Base-by-base conservation (phyloP, 1,140 invertebrate genomes). In the Conus betulinus region DNA sequence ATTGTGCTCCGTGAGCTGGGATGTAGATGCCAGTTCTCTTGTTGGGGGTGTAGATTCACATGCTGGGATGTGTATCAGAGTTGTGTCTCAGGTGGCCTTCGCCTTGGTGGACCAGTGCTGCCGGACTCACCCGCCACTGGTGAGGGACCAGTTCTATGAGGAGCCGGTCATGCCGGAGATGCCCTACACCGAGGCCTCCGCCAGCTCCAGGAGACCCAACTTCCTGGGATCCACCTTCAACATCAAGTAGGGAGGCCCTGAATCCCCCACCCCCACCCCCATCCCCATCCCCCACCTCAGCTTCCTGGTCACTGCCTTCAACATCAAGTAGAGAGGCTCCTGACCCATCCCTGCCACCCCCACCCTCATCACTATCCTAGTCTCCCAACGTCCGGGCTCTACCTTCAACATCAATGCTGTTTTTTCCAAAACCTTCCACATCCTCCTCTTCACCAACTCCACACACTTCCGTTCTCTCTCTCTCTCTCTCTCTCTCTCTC, bases 191-290 rank as follows among this genome's bases (percentile, higher is more conserved):
- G 92, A 93, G 81, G 93, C 93, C 6, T 93, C 92, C 1, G 27
- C 88, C 27, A 74, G 88, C 5, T 94, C 92, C 63, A 92, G 90
- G 74, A 90, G 91, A 89, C 93, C 92, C 63, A 91, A 91, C 57
- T 93, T 93, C 85, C 81, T 93, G 51, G 93, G 93, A 8, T 93
- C 93, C 11, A 92, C 93, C 2, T 94, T 91, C 83, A 93, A 93
- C 79, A 60, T 84, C 82, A 84, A 63, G 82, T 83, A 10, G 20
- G 55, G 39, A 81, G 78, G 39, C 39, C 39, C 39, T 39, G 39
- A 39, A 39, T 3, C 39, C 39, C 39, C 39, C 39, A 39, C 39
- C 39, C 39, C 39, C 39, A 39, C 39, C 39, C 39, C 39, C 39
- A 39, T 39, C 39, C 39, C 39, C 39, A 39, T 39, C 39, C 39